Evolutionary conservation across 2,797 vertebrate species (phyloP).

Genomic region (Gobio occitaniae): DNA sequence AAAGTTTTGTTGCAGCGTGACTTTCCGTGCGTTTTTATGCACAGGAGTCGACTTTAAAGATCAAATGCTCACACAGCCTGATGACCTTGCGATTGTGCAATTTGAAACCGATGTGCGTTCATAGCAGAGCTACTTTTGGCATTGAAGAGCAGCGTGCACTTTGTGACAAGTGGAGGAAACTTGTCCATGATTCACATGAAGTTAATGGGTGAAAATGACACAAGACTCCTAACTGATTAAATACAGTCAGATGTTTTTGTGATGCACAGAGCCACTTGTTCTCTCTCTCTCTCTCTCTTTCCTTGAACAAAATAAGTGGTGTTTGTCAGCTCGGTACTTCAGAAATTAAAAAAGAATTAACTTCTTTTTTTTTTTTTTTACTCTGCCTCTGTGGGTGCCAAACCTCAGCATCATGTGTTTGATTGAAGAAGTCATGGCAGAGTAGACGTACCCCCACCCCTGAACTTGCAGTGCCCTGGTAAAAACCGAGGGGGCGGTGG

Average conservation of each 20-base stretch:
- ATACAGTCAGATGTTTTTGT: conserved; percentile 38
- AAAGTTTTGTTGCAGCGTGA: conserved; percentile 46
- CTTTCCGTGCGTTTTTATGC: conserved; percentile 23
- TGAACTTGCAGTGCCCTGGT: conserved; percentile 54
- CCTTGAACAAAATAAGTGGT: conserved; percentile 40
- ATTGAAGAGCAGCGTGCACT: conserved; percentile 16
- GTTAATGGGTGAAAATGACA: conserved; percentile 52
- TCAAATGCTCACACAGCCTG: conserved; percentile 42
- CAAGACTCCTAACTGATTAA: conserved; percentile 50
- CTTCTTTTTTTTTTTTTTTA: conserved; percentile 37
- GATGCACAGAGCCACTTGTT: conserved; percentile 33
- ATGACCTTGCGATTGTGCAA: conserved; percentile 51
- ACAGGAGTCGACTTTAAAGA: conserved; percentile 27
- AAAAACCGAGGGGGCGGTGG: conserved; percentile 61
- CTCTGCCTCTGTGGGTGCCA: conserved; percentile 27
- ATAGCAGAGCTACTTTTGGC: conserved; percentile 44
- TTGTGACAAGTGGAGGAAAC: conserved; percentile 47
- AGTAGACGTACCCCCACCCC: conserved; percentile 18
- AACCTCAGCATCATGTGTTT: conserved; percentile 48
- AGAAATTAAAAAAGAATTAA: conserved; percentile 38
- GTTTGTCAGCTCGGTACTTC: conserved; percentile 33
- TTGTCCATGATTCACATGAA: conserved; percentile 50
- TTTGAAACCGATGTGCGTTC: conserved; percentile 42
- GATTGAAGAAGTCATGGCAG: conserved; percentile 48
- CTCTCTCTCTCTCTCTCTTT: conserved; percentile 22